Conservation (phyloP, 2,113 vertebrate species). For the Globicephala melas region DNA sequence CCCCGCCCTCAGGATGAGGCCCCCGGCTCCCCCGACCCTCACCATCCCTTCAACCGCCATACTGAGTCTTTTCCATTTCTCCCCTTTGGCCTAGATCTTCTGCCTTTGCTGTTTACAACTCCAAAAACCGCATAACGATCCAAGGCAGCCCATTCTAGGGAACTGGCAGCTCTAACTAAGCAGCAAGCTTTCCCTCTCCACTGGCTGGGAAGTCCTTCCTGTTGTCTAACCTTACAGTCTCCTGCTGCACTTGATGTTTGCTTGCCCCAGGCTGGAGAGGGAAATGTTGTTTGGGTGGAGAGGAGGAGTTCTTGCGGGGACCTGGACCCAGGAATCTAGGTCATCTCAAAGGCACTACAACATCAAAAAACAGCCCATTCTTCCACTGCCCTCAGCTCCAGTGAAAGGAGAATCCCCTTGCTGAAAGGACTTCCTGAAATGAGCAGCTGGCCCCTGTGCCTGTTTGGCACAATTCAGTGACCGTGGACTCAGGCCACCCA, state of each 20-base stretch:
- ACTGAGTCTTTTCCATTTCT: background rate
- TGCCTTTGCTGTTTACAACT: background rate
- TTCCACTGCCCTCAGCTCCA: background rate
- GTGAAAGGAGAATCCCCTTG: background rate
- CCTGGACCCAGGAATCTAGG: background rate
- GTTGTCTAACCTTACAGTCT: background rate
- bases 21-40: background rate
- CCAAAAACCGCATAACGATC: background rate
- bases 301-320: background rate
- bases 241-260: background rate
- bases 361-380: background rate
- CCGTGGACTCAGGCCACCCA: background rate
- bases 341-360: background rate
- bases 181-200: accelerated
- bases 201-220: background rate
- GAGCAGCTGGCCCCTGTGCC: background rate
- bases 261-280: background rate
- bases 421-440: background rate
- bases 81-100: background rate
- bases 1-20: background rate
- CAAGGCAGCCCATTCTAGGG: background rate
- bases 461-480: background rate
- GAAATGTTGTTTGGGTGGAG: background rate
- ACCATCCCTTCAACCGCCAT: background rate
- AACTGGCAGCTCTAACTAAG: background rate